Base-by-base conservation (phyloP, 23 tunicate genomes). In the Trididemnum miniatum region DNA sequence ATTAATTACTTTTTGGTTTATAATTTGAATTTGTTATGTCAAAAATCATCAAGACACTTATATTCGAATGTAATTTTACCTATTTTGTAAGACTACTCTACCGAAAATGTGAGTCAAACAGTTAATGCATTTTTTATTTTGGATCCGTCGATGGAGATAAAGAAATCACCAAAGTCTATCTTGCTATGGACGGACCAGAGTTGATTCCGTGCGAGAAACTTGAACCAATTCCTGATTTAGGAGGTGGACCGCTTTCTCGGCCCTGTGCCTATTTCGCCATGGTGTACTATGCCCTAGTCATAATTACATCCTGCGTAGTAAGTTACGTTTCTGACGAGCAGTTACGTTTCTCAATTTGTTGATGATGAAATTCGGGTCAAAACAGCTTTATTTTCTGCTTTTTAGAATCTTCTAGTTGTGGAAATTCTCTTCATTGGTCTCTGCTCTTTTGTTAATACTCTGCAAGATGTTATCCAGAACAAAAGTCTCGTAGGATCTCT, bases 171-270 rank as follows among this genome's bases (percentile, higher is more conserved):
- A 26, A 62, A n/a, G 15, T 62, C 67, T 26, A 73, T 27, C 32
- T 73, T 15, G 90, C 89, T 12, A 85, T 85, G 81, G 89, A 85
- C 52, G 87, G 86, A 0, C 97, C 97, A 35, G 90, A 38, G 34
- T 54, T 91, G 1, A 87, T 91, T 0, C 97, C 97, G 22, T 91
- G 97, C 65, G 97, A 91, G 80, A 91, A 86, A 69, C 90, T 91
- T 0, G 90, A 86, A 18, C 90, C 97, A 2, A 66, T 86, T 18
- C 90, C 84, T 2, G 77, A 60, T 29, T 30, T 35, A 7, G 33
- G 75, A 4, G 37, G 57, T 33, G 87, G 76, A 20, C 72, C 77
- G 1, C 71, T 91, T 36, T 90, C 97, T 1, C 84, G 84, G 2
- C 52, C 76, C 29, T 91, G 90, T 39, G 72, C 64, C 26, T 64